Evolutionary conservation across 2,888 invertebrate genomes (phyloP), one percentile per base, ranked within the genome.

Genomic region (Apodemia zela): DNA sequence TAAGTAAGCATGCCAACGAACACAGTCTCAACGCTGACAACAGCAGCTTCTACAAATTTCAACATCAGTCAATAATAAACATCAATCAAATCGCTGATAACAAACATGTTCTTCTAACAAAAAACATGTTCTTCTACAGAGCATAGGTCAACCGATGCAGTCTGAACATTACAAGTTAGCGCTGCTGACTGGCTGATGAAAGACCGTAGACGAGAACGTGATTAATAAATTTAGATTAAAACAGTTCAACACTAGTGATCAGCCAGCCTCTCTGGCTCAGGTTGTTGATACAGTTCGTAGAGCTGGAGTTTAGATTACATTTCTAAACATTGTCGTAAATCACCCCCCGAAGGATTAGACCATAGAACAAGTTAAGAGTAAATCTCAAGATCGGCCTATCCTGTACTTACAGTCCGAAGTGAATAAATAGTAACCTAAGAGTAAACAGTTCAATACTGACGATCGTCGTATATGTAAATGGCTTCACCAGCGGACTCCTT

Each of bases 401-500:
- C 42, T 47, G 15, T n/a, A 45, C 15, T 45, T 47, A 47, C n/a
- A 47, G 45, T 47, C 17, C 45, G 17, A 47, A 47, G n/a, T 47
- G n/a, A n/a, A 47, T 17, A 47, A 47, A 17, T 8, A 47, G 45
- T 47, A 15, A 47, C 45, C n/a, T 47, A n/a, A 47, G 17, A 47
- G n/a, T 8, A 38, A 38, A 38, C 33, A 42, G 60, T 68, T 87
- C 87, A 89, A 73, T 90, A 90, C 75, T 87, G 89, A 68, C 85
- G 85, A 71, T 91, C 89, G 74, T 90, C 88, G 81, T 91, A 91
- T 33, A 91, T 90, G 76, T 91, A 91, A 72, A 94, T 94, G 58
- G 94, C 94, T 77, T 95, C 94, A 7, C 94, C 94, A 51, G 95
- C 95, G 67, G 95, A 93, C 73, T 94, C 94, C 78, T 94, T 94